Evolutionary conservation across 2,797 vertebrate species (phyloP).

Genomic region (Anisognathus igniventris): DNA sequence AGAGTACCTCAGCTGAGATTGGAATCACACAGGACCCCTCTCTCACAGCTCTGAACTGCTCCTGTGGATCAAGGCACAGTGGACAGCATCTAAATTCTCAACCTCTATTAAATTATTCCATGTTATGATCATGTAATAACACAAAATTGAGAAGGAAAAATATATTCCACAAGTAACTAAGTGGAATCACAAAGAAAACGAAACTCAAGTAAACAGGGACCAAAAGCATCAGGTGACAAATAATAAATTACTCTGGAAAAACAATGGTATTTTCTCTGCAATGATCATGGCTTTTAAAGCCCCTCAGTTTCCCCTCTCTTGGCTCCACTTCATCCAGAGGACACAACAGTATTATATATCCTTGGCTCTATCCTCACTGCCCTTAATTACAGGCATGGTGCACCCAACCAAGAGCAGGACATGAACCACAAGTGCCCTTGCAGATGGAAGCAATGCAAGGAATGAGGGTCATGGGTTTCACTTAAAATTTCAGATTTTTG

Average conservation of each 20-base stretch:
- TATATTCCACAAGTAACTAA: background rate
- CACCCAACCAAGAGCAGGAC: background rate
- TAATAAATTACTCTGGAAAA: background rate
- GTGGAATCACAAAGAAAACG: background rate
- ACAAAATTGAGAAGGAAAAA: background rate
- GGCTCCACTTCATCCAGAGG: fast-evolving
- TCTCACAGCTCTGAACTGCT: background rate
- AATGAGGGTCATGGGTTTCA: background rate
- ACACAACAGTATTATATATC: background rate
- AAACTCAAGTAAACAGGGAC: background rate
- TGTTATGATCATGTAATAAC: background rate
- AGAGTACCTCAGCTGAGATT: background rate
- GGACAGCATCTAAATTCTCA: background rate
- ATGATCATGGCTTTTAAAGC: background rate
- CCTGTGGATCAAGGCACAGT: background rate
- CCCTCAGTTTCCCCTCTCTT: background rate
- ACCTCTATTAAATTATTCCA: background rate
- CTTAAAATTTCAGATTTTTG: background rate
- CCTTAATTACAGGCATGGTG: background rate
- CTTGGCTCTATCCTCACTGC: background rate
- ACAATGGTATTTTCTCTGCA: background rate
- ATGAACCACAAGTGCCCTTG: background rate
- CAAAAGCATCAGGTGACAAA: background rate
- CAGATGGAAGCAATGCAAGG: background rate
- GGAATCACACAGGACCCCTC: background rate